Base-by-base conservation (phyloP, 2,888 invertebrate genomes). In the Caenorhabditis sp. region DNA sequence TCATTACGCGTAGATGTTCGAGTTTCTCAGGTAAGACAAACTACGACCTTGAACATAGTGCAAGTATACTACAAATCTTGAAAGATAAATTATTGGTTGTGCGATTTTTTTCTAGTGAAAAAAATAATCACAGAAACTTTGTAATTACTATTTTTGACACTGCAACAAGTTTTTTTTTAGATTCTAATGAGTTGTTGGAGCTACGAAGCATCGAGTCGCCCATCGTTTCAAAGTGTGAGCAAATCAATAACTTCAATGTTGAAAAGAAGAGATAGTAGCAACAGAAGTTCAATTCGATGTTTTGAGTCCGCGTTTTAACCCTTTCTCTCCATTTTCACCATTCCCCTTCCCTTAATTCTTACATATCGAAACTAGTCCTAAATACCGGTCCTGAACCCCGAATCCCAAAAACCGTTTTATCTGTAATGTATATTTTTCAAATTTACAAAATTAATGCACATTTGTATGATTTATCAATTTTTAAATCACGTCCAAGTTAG, bases 101-200 rank as follows among this genome's bases (percentile, higher is more conserved):
- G n/a, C n/a, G n/a, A n/a, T n/a, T n/a, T n/a, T n/a, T n/a, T n/a
- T n/a, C n/a, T n/a, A n/a, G n/a, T n/a, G n/a, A n/a, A n/a, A n/a
- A n/a, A n/a, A n/a, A n/a, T n/a, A n/a, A n/a, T n/a, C n/a, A n/a
- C n/a, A n/a, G n/a, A n/a, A n/a, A n/a, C n/a, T n/a, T n/a, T n/a
- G n/a, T n/a, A n/a, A n/a, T n/a, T n/a, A n/a, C n/a, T n/a, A n/a
- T n/a, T n/a, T n/a, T n/a, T n/a, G n/a, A n/a, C n/a, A n/a, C n/a
- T n/a, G n/a, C n/a, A n/a, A n/a, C n/a, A n/a, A n/a, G n/a, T n/a
- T 21, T 36, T 36, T 58, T 58, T 58, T 38, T 8, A 97, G 88
- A 94, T 99, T 85, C 90, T 99, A 83, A 95, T 97, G 94, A 81
- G 85, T 36, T 99, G 97, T 90, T 99, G 99, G 97, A 92, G 94